Evolutionary conservation across 1,140 invertebrate species (phyloP).

Genomic region (Diorhabda carinulata): DNA sequence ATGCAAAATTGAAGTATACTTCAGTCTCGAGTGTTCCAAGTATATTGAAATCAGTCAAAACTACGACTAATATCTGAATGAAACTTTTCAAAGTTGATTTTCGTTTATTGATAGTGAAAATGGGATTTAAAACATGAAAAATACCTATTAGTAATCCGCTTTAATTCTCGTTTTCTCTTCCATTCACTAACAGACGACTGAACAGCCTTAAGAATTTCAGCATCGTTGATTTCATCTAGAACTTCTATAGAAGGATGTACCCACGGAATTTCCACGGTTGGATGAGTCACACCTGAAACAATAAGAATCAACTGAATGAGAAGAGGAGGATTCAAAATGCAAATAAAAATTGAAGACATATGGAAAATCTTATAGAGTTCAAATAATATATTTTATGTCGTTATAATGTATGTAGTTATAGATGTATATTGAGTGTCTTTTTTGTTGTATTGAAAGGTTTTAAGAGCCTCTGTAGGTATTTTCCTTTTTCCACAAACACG

Average conservation of each 20-base stretch:
- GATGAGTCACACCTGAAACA: conserved; percentile 22
- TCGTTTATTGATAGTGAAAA: no score
- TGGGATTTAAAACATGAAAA: background rate
- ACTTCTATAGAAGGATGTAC: conserved; percentile 46
- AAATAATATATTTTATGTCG: background rate
- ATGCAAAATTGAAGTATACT: no score
- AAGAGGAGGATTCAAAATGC: background rate
- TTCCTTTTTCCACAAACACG: background rate
- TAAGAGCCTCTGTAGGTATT: background rate
- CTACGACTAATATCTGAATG: no score
- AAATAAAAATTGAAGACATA: background rate
- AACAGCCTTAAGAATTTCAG: conserved; percentile 58
- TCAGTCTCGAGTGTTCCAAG: no score
- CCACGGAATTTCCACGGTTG: conserved; percentile 29
- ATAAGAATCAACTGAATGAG: conserved; percentile 3
- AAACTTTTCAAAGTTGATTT: no score
- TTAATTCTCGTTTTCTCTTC: conserved; percentile 43
- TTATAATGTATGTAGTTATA: no score
- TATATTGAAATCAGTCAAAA: no score
- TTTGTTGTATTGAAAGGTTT: background rate
- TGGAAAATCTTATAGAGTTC: background rate
- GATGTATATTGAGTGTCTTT: no score
- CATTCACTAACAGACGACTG: conserved; percentile 57
- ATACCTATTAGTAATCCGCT: conserved; percentile 29
- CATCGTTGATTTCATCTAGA: conserved; percentile 58